These are phyloP conservation scores for Bruchidius siliquastri DNA, from an alignment of 2,888 invertebrate species.

Conservation along the genomic window DNA sequence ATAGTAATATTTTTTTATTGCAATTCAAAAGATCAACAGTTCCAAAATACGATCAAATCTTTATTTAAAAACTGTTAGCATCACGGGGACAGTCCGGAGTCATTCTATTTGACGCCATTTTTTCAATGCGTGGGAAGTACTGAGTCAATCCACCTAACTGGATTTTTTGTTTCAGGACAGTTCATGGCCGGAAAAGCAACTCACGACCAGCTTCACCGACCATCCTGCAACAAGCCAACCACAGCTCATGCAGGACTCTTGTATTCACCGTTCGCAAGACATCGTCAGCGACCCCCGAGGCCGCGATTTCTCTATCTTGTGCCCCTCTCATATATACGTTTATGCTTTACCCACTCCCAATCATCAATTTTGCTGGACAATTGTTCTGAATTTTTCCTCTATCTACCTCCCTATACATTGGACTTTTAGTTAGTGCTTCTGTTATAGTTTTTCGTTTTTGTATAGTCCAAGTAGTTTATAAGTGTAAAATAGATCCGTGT, in stretches of 20 bases:
- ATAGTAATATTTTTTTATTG: no score
- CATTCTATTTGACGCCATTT: no score
- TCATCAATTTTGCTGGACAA: constrained; percentile 11
- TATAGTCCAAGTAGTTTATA: neutral
- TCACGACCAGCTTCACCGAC: constrained; percentile 22
- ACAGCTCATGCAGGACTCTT: constrained; percentile 42
- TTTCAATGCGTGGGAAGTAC: no score
- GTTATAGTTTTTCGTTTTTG: neutral
- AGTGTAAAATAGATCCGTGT: neutral
- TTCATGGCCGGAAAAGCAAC: constrained; percentile 43
- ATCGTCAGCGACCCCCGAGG: constrained; percentile 52
- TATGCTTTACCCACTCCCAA: constrained; percentile 11
- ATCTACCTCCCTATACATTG: neutral
- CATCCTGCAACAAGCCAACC: neutral
- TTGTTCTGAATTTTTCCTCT: constrained; percentile 4
- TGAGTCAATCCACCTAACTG: no score
- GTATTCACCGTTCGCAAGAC: constrained; percentile 51
- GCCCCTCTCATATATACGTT: constrained; percentile 20
- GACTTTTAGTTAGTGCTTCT: neutral
- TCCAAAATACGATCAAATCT: no score
- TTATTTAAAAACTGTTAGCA: no score
- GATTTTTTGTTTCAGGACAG: constrained; percentile 40
- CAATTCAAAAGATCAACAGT: no score
- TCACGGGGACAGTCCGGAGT: no score
- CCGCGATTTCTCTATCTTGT: constrained; percentile 42